Evolutionary conservation across 2,888 invertebrate genomes (phyloP).

Genomic region (Athripsodes cinereus): DNA sequence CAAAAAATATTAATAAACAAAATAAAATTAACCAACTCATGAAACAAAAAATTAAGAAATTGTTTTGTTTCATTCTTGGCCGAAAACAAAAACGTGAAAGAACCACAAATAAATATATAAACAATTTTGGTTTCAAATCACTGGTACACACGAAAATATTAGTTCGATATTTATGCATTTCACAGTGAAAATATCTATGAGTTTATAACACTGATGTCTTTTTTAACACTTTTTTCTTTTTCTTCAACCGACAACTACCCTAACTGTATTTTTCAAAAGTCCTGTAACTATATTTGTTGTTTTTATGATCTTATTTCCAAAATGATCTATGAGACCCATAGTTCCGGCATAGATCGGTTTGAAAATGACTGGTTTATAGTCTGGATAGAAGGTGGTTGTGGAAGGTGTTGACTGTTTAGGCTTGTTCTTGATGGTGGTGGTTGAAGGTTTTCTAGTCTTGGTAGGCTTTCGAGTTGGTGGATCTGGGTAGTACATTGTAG

Average conservation of each 20-base stretch:
- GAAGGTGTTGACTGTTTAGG: not conserved
- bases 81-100: no score
- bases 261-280: conserved; percentile 43
- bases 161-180: no score
- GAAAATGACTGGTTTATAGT: conserved; percentile 32
- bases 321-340: conserved; percentile 36
- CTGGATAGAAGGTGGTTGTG: conserved; percentile 20
- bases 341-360: conserved; percentile 38
- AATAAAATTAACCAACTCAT: no score
- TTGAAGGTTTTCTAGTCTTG: not conserved
- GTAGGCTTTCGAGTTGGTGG: not conserved
- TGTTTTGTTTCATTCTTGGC: no score
- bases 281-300: conserved; percentile 47
- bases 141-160: no score
- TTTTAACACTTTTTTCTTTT: not conserved
- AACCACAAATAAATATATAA: no score
- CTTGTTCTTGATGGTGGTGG: not conserved
- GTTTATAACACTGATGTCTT: no score
- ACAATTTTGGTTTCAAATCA: no score
- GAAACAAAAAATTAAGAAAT: no score
- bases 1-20: no score
- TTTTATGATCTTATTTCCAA: conserved; percentile 45
- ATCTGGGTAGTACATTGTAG: not conserved
- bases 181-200: no score
- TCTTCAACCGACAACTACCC: conserved; percentile 41